Conservation (phyloP, 2,113 vertebrate genomes). For the Malurus alboscapulatus region DNA sequence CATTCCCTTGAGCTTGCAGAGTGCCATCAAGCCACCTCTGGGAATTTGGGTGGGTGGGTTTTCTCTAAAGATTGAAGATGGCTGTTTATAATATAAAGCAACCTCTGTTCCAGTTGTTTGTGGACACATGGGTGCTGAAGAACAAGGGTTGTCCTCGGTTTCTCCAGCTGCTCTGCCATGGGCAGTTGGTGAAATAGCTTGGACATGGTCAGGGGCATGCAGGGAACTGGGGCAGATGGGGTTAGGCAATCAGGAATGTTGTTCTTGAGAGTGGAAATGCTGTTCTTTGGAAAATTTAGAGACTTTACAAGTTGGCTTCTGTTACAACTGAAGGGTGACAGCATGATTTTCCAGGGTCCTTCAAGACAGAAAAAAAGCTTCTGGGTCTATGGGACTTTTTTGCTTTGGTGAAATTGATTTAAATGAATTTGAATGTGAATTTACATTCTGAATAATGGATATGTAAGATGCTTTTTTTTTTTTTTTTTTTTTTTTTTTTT, state of each 20-base stretch:
- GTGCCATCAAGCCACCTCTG: background rate
- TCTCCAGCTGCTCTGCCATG: background rate
- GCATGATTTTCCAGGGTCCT: background rate
- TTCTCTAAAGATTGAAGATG: background rate
- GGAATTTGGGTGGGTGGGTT: background rate
- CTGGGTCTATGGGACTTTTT: background rate
- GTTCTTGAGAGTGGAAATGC: background rate
- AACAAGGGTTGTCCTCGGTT: background rate
- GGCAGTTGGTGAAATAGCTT: background rate
- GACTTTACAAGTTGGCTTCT: background rate
- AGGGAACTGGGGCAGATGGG: background rate
- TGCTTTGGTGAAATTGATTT: background rate
- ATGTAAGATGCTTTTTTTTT: background rate
- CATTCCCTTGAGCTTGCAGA: background rate
- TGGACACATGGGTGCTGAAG: background rate
- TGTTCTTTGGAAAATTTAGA: background rate
- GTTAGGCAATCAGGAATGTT: background rate
- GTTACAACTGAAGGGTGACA: background rate
- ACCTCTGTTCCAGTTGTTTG: background rate
- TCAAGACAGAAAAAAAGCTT: background rate
- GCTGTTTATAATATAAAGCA: background rate
- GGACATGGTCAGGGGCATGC: background rate
- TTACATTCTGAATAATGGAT: background rate
- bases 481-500: too few relatives aligned
- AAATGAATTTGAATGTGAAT: background rate